A percentile compares a stretch with the other conserved stretches of the same genome.
Evolutionary conservation across 1,140 invertebrate species (phyloP).

Genomic region (Fopius arisanus): DNA sequence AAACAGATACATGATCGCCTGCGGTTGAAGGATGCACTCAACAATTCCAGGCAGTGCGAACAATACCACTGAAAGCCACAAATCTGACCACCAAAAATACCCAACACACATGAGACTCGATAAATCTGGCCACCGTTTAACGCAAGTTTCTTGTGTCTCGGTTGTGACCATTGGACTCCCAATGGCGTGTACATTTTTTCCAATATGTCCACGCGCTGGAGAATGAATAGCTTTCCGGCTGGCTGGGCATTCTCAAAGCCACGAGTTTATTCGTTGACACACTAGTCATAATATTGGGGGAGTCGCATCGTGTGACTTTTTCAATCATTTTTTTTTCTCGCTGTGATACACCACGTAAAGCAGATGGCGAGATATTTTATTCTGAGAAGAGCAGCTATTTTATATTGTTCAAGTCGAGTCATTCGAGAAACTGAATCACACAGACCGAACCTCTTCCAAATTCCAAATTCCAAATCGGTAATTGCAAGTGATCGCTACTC

Average conservation of each 20-base stretch:
- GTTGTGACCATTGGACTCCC: neutral
- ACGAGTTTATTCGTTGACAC: constrained; percentile 47
- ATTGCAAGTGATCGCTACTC: no score
- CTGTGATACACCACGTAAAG: neutral
- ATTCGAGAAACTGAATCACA: no score
- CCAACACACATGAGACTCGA: constrained; percentile 33
- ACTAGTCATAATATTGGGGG: constrained; percentile 59
- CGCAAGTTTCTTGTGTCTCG: neutral
- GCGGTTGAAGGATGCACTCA: neutral
- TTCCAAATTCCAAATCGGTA: no score
- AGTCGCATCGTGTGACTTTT: constrained; percentile 36
- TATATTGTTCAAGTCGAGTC: no score
- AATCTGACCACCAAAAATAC: constrained; percentile 49
- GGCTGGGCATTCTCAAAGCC: constrained; percentile 49
- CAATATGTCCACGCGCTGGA: constrained; percentile 9
- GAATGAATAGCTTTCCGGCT: constrained; percentile 54
- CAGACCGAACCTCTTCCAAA: no score
- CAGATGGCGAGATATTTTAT: neutral
- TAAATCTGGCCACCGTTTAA: constrained; percentile 43
- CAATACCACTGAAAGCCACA: constrained; percentile 53
- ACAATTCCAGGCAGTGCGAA: constrained; percentile 20
- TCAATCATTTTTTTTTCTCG: neutral
- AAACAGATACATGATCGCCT: neutral
- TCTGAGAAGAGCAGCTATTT: neutral
- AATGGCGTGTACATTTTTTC: neutral